These are phyloP conservation scores for Creontiades dilutus DNA, from an alignment of 2,888 invertebrate genomes.

Conservation along the genomic window DNA sequence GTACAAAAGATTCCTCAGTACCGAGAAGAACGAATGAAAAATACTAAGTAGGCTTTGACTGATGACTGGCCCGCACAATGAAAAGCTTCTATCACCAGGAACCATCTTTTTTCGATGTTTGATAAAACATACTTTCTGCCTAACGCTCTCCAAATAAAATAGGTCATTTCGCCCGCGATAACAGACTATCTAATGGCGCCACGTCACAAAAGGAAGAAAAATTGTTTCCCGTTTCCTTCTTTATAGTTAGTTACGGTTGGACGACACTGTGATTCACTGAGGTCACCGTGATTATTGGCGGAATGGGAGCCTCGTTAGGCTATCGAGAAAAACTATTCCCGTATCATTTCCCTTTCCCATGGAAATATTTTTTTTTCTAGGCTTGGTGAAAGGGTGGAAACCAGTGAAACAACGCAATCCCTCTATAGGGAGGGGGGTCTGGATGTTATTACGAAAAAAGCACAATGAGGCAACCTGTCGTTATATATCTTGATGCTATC, in stretches of 20 bases:
- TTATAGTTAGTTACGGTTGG: conserved; percentile 20
- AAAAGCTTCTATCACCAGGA: conserved; percentile 23
- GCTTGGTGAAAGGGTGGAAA: not conserved
- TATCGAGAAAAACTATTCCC: conserved; percentile 51
- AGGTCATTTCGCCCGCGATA: conserved; percentile 60
- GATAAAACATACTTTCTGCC: conserved; percentile 13
- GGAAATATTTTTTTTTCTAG: conserved; percentile 38
- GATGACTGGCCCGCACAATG: conserved; percentile 51
- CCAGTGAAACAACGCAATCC: conserved; percentile 13
- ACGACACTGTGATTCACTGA: conserved; percentile 64
- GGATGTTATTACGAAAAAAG: conserved; percentile 49
- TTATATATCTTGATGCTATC: conserved; percentile 62
- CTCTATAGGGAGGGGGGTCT: not conserved
- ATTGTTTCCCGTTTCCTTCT: conserved; percentile 68
- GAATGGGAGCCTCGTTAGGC: conserved; percentile 65
- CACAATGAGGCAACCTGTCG: conserved; percentile 40
- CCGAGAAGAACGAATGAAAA: conserved; percentile 18
- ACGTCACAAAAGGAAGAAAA: conserved; percentile 54
- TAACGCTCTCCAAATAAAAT: conserved; percentile 68
- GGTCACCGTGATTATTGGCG: conserved; percentile 64
- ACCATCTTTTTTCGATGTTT: conserved; percentile 32
- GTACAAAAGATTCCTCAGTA: not conserved
- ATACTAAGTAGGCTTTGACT: conserved; percentile 48
- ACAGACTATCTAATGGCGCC: conserved; percentile 58
- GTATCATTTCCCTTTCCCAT: conserved; percentile 42